These are phyloP conservation scores for Danionella cerebrum DNA, from an alignment of 2,113 vertebrate genomes.

Conservation along the genomic window DNA sequence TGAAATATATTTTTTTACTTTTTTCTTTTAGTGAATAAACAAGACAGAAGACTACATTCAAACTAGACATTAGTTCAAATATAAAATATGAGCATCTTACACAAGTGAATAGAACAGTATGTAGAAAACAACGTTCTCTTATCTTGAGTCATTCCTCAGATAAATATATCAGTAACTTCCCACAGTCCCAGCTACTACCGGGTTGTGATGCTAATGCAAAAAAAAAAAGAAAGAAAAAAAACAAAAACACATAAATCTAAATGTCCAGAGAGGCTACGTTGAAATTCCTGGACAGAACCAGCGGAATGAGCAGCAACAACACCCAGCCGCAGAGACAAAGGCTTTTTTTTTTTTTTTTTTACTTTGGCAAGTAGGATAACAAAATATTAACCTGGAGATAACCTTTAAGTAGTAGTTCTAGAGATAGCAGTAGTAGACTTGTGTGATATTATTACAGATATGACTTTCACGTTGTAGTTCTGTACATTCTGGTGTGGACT, in stretches of 20 bases:
- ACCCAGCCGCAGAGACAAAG: slow-evolving; percentile 70
- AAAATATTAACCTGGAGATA: slow-evolving; percentile 67
- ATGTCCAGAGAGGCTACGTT: slow-evolving; percentile 36
- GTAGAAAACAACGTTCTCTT: slow-evolving; percentile 55
- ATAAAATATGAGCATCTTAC: slow-evolving; percentile 74
- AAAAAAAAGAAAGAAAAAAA: slow-evolving; percentile 35
- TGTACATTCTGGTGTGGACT: slow-evolving; percentile 83
- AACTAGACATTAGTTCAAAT: slow-evolving; percentile 69
- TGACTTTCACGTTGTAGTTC: slow-evolving; percentile 51
- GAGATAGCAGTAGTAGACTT: slow-evolving; percentile 73
- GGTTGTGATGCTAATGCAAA: slow-evolving; percentile 45
- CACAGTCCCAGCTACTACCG: slow-evolving; percentile 46
- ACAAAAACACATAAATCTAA: slow-evolving; percentile 44
- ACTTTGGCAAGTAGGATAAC: slow-evolving; percentile 86
- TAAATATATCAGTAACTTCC: slow-evolving; percentile 71
- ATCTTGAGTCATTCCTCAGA: slow-evolving; percentile 62
- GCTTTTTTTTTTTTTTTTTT: slow-evolving; percentile 60
- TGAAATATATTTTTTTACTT: slow-evolving; percentile 57
- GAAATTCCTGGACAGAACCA: slow-evolving; percentile 42
- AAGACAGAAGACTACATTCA: slow-evolving; percentile 78
- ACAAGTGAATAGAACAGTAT: slow-evolving; percentile 65
- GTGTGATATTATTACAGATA: slow-evolving; percentile 39
- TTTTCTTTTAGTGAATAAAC: slow-evolving; percentile 58
- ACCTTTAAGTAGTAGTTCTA: slow-evolving; percentile 69
- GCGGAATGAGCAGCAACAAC: slow-evolving; percentile 54